Base-by-base conservation (phyloP, 2,113 vertebrate species). In the Eulemur macaco region DNA sequence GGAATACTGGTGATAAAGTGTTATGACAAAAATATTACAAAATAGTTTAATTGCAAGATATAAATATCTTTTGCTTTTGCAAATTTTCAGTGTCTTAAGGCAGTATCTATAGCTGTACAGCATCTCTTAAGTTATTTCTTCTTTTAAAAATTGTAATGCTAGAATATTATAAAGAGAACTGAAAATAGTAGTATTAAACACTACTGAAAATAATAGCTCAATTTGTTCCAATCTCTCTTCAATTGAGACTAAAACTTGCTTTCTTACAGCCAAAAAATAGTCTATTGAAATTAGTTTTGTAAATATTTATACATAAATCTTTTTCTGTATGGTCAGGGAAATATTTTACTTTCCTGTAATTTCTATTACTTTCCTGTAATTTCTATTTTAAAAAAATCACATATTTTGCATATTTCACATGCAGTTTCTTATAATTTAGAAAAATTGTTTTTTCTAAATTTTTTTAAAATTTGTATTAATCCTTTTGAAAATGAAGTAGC, bases 361-460 rank as follows among this genome's bases (percentile, higher is more conserved):
- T 94, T 71, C 58, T 18, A 52, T 50, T 86, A 12, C 54, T 92
- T 92, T 89, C 58, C 81, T 76, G 15, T 69, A 58, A 71, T 85
- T 94, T 71, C 58, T 18, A 52, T 50, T 86, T 95, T 74, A 81
- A 78, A 91, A 23, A 95, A 88, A 93, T 58, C 34, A 34, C 15
- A 56, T 92, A 77, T 86, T 37, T 63, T 86, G 18, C 4, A 84
- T 58, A 87, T 86, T 87, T 74, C 42, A 88, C 2, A 45, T 82
- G 23, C 4, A 91, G 17, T 84, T 93, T 52, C n/a, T 83, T 90
- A 29, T 29, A 85, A 68, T 39, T 82, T 81, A 45, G 42, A 45
- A 94, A 80, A 91, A 86, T 37, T 1, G n/a, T 77, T n/a, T 86
- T 96, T 71, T 88, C 54, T 84, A 56, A 56, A 17, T 13, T 34